These are phyloP conservation scores for Agapornis canus DNA, from an alignment of 2,797 vertebrate species.

Conservation along the genomic window DNA sequence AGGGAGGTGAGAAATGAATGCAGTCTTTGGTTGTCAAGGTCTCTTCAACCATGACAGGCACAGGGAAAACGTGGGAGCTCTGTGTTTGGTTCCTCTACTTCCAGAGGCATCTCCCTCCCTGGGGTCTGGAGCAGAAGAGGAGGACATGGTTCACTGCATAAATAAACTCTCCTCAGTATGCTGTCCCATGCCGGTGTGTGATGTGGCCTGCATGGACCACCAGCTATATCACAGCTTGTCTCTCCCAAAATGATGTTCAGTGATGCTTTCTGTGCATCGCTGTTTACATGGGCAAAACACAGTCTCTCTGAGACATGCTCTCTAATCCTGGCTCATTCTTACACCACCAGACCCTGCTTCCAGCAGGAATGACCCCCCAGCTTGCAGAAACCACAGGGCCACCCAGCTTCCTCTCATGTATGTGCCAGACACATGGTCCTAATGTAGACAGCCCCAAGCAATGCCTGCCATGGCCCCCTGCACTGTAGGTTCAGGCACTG, in stretches of 20 bases:
- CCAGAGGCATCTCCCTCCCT: background rate
- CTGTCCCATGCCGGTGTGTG: fast-evolving
- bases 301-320: fast-evolving
- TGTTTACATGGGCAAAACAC: background rate
- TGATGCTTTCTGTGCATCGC: background rate
- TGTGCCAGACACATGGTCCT: background rate
- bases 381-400: fast-evolving
- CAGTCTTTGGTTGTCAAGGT: background rate
- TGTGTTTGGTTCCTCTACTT: background rate
- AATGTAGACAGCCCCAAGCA: background rate
- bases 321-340: background rate
- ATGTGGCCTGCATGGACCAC: background rate
- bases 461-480: background rate
- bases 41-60: background rate
- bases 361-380: fast-evolving
- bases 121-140: background rate
- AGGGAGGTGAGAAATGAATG: background rate
- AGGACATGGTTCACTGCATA: background rate
- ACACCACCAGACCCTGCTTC: background rate
- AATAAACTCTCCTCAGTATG: background rate
- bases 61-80: background rate
- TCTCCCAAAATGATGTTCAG: background rate
- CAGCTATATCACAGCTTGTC: background rate
- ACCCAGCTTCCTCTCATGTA: background rate
- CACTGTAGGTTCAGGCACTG: background rate